phyloP scores from a whole-genome alignment of 2,113 vertebrate genomes.

The Thinocorus orbignyianus region DNA sequence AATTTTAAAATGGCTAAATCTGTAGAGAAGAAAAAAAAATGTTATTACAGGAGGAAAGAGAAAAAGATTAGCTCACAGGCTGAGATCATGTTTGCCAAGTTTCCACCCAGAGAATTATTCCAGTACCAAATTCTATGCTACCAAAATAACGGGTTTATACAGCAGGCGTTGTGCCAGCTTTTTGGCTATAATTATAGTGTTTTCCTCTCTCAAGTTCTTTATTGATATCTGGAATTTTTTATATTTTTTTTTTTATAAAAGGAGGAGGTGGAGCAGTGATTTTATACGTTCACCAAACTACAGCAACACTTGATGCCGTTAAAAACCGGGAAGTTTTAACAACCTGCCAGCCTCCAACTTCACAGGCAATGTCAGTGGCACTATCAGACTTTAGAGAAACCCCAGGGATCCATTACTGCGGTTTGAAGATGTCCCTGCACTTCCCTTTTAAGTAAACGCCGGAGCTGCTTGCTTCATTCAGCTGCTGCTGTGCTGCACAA shows the following conservation, averaged over 20 bases:
- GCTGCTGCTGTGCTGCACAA: conserved; percentile 58
- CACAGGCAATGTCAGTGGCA: conserved; percentile 66
- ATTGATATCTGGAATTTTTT: conserved; percentile 48
- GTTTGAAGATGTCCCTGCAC: conserved; percentile 69
- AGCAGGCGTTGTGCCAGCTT: conserved; percentile 61
- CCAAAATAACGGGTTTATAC: conserved; percentile 67
- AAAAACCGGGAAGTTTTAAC: conserved; percentile 53
- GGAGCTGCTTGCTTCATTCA: conserved; percentile 49
- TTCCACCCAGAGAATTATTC: conserved; percentile 71
- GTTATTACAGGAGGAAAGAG: conserved; percentile 54
- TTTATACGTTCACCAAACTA: conserved; percentile 51
- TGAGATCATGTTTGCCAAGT: conserved; percentile 67
- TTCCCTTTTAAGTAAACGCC: conserved; percentile 54
- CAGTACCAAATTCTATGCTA: conserved; percentile 57
- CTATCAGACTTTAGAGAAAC: conserved; percentile 56
- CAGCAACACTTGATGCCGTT: conserved; percentile 35
- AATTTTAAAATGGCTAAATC: conserved; percentile 57
- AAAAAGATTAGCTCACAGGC: conserved; percentile 62
- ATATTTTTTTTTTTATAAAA: neutral
- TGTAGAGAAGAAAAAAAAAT: conserved; percentile 42
- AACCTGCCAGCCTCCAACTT: conserved; percentile 67
- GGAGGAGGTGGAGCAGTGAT: conserved; percentile 27
- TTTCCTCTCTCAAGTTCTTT: conserved; percentile 63
- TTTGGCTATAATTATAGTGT: conserved; percentile 71
- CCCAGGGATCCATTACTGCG: conserved; percentile 68